Base-by-base conservation (phyloP, 2,113 vertebrate genomes). In the Larimichthys crocea region DNA sequence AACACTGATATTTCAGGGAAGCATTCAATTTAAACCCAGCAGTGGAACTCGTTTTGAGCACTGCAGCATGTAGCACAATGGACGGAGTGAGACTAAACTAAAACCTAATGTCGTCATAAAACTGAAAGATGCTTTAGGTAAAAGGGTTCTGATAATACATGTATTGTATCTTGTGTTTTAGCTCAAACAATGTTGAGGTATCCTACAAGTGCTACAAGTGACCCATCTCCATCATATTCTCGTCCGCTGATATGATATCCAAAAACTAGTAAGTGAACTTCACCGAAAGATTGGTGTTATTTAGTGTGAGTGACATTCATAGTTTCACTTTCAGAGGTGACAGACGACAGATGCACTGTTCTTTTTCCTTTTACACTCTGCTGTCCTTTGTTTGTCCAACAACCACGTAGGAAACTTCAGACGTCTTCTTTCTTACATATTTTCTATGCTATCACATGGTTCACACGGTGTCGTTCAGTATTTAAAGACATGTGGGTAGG, bases 1-100 rank as follows among this genome's bases (percentile, higher is more conserved):
- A 26, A 26, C 26, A 90, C 86, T 90, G 82, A 78, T 53, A 69
- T 69, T 57, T 60, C 5, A 70, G 65, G n/a, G 67, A 56, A 53
- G 16, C 22, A 71, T 24, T 56, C 1, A 19, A 57, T 10, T 29
- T 24, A 61, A 75, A 20, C 11, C 19, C 12, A 16, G 61, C 20
- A 12, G 24, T 15, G 26, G 50, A 31, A 26, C 52, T 71, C 46
- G 44, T 55, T 63, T 12, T 14, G 46, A 74, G 46, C 5, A n/a
- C n/a, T n/a, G n/a, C n/a, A n/a, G n/a, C n/a, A n/a, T n/a, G n/a
- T n/a, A 74, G 46, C 5, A 22, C 8, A 31, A 1, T 57, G 29
- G 52, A 77, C 4, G 3, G 59, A 53, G 26, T 48, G 56, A 46
- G 12, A 57, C 24, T 2, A 48, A 48, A 19, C 26, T 40, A 40